A percentile compares a stretch with the other conserved stretches of the same genome.
Evolutionary conservation across 1,140 invertebrate genomes (phyloP).

Genomic region (Gryllus bimaculatus): DNA sequence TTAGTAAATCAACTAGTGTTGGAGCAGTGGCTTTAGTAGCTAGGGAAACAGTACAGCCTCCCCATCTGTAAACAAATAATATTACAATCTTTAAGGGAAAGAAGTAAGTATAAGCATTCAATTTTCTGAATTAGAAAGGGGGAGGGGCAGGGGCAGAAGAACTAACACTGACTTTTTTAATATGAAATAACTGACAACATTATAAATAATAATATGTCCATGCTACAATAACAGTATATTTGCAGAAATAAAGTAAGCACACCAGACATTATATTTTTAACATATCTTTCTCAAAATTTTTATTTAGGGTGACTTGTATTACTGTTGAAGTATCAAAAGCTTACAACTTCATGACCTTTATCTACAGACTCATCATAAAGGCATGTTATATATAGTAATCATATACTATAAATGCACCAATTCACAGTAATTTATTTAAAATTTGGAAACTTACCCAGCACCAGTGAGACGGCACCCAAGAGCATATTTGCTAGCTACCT

Average conservation of each 20-base stretch:
- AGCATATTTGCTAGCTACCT: slow-evolving; percentile 61
- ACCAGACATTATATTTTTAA: too few species aligned
- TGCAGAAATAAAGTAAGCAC: too few species aligned
- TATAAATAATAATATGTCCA: background rate
- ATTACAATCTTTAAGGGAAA: slow-evolving; percentile 12
- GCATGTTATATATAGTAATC: too few species aligned
- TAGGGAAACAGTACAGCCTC: slow-evolving; percentile 88
- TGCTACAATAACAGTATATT: too few species aligned
- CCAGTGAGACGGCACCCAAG: slow-evolving; percentile 87
- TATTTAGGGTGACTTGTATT: too few species aligned
- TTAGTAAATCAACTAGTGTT: slow-evolving; percentile 59
- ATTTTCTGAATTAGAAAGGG: background rate
- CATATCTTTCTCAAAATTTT: too few species aligned
- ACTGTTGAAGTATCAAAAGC: too few species aligned
- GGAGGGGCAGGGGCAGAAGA: background rate
- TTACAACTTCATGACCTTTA: too few species aligned
- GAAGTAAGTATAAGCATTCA: slow-evolving; percentile 12
- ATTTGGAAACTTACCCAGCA: slow-evolving; percentile 55
- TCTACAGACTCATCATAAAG: too few species aligned
- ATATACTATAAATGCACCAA: too few species aligned
- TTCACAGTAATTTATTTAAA: too few species aligned
- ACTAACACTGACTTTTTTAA: background rate
- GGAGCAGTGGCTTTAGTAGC: slow-evolving; percentile 53
- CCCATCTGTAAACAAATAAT: slow-evolving; percentile 60
- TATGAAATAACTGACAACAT: background rate